Conservation (phyloP, 2,888 invertebrate species). For the Eurytoma californica region DNA sequence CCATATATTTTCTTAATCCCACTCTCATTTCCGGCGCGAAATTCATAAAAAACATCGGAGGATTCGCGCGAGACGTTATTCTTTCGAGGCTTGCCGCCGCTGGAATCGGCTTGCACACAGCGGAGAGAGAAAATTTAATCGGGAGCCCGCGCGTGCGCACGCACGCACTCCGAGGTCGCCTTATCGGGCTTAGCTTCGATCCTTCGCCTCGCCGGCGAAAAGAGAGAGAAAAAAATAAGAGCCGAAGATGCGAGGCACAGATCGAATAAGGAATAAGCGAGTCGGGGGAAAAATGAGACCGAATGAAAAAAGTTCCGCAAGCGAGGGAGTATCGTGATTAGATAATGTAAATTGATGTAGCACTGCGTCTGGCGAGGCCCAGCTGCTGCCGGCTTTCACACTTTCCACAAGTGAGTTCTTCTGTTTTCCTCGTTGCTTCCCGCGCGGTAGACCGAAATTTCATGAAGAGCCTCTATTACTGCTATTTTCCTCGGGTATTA, state of each 20-base stretch:
- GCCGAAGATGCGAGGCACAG: constrained; percentile 26
- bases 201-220: constrained; percentile 50
- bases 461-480: no score
- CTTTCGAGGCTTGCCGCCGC: background rate
- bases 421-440: background rate
- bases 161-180: constrained; percentile 57
- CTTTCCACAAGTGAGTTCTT: constrained; percentile 11
- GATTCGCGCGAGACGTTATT: no score
- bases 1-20: background rate
- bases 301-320: constrained; percentile 25
- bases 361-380: background rate
- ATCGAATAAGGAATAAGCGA: constrained; percentile 43
- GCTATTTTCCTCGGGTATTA: no score
- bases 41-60: background rate
- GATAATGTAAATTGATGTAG: constrained; percentile 47
- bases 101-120: constrained; percentile 57
- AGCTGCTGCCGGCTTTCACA: constrained; percentile 2
- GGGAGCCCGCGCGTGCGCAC: constrained; percentile 54
- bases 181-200: constrained; percentile 67
- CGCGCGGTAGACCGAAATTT: background rate
- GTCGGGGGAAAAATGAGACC: constrained; percentile 27
- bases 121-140: constrained; percentile 66
- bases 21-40: background rate
- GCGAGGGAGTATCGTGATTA: constrained; percentile 33
- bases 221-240: constrained; percentile 17